Conservation (phyloP, 2,113 vertebrate species). For the Toxostoma redivivum region DNA sequence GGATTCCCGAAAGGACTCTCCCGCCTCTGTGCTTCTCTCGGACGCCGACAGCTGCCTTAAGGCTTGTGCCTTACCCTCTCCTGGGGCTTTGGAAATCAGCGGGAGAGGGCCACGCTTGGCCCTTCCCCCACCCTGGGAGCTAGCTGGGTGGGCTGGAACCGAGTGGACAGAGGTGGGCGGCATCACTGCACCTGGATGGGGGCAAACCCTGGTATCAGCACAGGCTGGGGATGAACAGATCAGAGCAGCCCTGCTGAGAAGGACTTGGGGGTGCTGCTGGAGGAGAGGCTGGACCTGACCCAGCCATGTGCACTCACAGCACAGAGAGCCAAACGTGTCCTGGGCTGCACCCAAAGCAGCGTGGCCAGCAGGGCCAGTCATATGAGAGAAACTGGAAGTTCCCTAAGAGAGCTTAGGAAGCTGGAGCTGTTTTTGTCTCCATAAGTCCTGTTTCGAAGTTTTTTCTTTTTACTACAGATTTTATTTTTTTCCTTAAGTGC, state of each 20-base stretch:
- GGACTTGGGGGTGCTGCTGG: background rate
- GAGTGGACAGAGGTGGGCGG: too few species aligned
- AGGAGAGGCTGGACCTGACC: background rate
- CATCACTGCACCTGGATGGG: background rate
- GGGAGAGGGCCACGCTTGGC: too few species aligned
- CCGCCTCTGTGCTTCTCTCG: too few species aligned
- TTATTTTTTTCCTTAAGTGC: background rate
- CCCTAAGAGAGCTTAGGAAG: background rate
- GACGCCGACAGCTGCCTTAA: too few species aligned
- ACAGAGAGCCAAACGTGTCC: background rate
- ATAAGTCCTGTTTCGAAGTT: background rate
- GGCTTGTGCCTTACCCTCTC: too few species aligned
- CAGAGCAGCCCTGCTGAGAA: background rate
- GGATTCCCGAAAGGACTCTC: too few species aligned
- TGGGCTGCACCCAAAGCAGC: background rate
- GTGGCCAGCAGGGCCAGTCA: accelerated
- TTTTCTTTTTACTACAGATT: background rate
- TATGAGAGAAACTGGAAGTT: background rate
- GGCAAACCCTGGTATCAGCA: background rate
- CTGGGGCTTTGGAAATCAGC: too few species aligned
- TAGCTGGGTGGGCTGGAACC: too few species aligned
- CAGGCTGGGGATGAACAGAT: background rate
- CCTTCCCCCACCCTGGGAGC: too few species aligned
- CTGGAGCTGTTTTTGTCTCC: background rate
- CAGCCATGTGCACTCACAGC: background rate